phyloP scores from a whole-genome alignment of 1,140 invertebrate species.

The Saccostrea glomerata region DNA sequence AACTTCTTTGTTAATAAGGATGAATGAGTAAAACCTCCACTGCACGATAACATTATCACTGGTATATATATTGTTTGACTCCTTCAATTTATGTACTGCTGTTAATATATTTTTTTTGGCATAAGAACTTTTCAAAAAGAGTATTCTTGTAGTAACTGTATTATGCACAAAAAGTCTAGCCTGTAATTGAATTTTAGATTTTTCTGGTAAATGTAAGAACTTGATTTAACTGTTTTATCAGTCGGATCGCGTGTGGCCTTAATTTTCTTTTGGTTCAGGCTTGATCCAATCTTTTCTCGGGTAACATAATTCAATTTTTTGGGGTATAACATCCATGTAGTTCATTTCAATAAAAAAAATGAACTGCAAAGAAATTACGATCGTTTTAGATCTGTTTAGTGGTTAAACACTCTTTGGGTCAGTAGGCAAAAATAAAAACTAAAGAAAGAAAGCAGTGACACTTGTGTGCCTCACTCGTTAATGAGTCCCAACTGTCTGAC shows the following conservation, averaged over 20 bases:
- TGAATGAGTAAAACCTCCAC: no score
- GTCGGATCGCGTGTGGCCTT: slow-evolving; percentile 2
- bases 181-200: background rate
- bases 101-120: no score
- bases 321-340: background rate
- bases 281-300: slow-evolving; percentile 10
- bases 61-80: no score
- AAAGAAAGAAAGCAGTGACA: slow-evolving; percentile 17
- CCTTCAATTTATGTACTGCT: no score
- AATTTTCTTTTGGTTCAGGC: slow-evolving; percentile 4
- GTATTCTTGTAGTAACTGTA: no score
- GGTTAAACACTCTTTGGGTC: slow-evolving; percentile 17
- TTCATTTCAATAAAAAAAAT: slow-evolving; percentile 23
- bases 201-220: background rate
- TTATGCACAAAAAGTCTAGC: background rate
- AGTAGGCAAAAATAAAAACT: background rate
- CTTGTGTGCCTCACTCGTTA: slow-evolving; percentile 3
- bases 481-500: slow-evolving; percentile 20
- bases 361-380: slow-evolving; percentile 25
- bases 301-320: slow-evolving; percentile 20
- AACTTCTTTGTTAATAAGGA: no score
- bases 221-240: background rate
- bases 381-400: slow-evolving; percentile 15
- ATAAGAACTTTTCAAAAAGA: no score
- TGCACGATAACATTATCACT: no score